phyloP scores from a whole-genome alignment of 2,888 invertebrate genomes.

The Nephrotoma flavescens region DNA sequence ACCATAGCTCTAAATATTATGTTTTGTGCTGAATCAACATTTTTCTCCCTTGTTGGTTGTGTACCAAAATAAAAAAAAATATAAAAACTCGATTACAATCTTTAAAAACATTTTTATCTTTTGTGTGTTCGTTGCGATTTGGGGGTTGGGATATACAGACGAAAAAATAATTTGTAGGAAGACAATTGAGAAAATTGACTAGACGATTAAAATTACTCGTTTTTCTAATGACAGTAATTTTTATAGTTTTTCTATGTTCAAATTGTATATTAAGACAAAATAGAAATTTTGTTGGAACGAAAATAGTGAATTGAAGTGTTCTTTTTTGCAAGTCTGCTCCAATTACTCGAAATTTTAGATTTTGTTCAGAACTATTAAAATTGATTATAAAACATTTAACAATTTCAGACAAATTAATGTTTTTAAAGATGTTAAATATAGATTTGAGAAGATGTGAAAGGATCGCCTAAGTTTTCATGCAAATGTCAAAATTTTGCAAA shows the following conservation, averaged over 20 bases:
- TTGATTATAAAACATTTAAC: too few relatives aligned
- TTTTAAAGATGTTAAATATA: too few relatives aligned
- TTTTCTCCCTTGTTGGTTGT: neutral
- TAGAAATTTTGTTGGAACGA: neutral
- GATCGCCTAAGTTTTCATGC: too few relatives aligned
- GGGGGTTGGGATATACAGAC: neutral
- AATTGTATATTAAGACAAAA: neutral
- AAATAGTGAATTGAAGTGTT: neutral
- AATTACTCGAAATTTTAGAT: too few relatives aligned
- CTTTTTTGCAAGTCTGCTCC: too few relatives aligned
- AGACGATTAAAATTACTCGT: neutral
- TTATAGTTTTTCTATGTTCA: neutral
- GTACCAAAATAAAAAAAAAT: neutral
- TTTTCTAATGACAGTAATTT: neutral
- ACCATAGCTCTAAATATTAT: neutral
- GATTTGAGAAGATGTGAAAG: too few relatives aligned
- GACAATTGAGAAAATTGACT: neutral
- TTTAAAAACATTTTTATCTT: neutral
- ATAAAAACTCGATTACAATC: neutral
- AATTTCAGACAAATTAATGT: too few relatives aligned
- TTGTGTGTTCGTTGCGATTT: neutral
- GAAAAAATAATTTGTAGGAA: neutral
- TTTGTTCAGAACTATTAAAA: too few relatives aligned
- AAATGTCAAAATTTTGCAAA: too few relatives aligned
- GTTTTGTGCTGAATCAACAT: neutral